Evolutionary conservation across 2,888 invertebrate genomes (phyloP), one percentile per base, ranked within the genome.

Genomic region (Cheilosia vernalis): DNA sequence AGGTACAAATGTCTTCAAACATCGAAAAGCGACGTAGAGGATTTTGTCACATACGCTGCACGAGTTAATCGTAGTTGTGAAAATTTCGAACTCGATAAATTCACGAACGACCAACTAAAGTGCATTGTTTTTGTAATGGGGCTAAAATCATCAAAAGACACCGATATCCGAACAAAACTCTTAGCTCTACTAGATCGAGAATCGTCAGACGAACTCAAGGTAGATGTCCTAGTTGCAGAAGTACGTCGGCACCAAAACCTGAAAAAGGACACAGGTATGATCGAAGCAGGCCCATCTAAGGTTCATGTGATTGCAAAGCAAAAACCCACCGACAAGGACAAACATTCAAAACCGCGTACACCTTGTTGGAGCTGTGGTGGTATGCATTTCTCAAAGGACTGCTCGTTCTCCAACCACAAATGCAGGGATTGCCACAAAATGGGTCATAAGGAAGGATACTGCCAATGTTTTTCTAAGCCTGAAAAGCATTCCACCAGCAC

Each of bases 311-410:
- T n/a, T n/a, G n/a, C n/a, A n/a, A n/a, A n/a, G n/a, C n/a, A n/a
- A n/a, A n/a, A n/a, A n/a, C n/a, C n/a, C n/a, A n/a, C n/a, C n/a
- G n/a, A n/a, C n/a, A n/a, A n/a, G n/a, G n/a, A n/a, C n/a, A n/a
- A n/a, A n/a, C n/a, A n/a, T n/a, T n/a, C n/a, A n/a, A n/a, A n/a
- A n/a, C 83, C 80, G 6, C 60, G 40, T 24, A 49, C 77, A 21
- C 82, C 73, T 19, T 86, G 77, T 53, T 87, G 80, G 87, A 66
- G 72, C 27, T 87, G 86, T 33, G 80, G 72, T 2, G 60, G 51
- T 15, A 81, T 80, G 87, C 83, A 87, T 55, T 84, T 87, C n/a
- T 63, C 69, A 58, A 0, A 53, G 44, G 1, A 63, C 85, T 21
- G 21, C 21, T 21, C 21, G 21, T 21, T 21, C 21, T 21, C 21